Percentiles rank a stretch among this genome's conserved stretches.
Conservation (phyloP, 2,888 invertebrate genomes). For the Acrobasis repandana region DNA sequence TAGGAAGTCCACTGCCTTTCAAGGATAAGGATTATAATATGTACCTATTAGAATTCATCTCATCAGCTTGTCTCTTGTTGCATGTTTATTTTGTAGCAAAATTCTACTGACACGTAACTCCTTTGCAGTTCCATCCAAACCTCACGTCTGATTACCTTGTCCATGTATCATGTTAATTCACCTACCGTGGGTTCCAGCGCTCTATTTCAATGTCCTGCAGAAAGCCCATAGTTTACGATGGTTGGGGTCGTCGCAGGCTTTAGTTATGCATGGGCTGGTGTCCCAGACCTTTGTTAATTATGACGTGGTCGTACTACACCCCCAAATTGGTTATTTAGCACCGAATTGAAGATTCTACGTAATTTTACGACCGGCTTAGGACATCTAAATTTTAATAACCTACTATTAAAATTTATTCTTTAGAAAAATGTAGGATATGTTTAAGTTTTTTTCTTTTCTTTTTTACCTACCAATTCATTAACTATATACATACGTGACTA, state of each 20-base stretch:
- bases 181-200: slow-evolving; percentile 13
- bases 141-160: background rate
- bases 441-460: background rate
- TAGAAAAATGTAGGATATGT: background rate
- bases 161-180: background rate
- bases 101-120: no score
- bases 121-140: background rate
- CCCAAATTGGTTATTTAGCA: slow-evolving; percentile 63
- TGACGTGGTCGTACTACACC: slow-evolving; percentile 57
- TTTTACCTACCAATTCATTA: no score
- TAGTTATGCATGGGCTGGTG: slow-evolving; percentile 69
- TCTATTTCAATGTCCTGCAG: slow-evolving; percentile 31
- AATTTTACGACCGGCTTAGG: slow-evolving; percentile 36
- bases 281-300: slow-evolving; percentile 72
- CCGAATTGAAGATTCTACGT: slow-evolving; percentile 47
- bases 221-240: slow-evolving; percentile 56
- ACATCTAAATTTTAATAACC: slow-evolving; percentile 1
- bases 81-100: no score
- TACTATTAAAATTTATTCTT: background rate
- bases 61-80: no score
- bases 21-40: no score
- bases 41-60: no score
- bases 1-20: no score
- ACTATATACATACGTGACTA: no score
- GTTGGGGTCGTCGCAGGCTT: slow-evolving; percentile 49